Base-by-base conservation (phyloP, 2,888 invertebrate species). In the Drosophila borealis region DNA sequence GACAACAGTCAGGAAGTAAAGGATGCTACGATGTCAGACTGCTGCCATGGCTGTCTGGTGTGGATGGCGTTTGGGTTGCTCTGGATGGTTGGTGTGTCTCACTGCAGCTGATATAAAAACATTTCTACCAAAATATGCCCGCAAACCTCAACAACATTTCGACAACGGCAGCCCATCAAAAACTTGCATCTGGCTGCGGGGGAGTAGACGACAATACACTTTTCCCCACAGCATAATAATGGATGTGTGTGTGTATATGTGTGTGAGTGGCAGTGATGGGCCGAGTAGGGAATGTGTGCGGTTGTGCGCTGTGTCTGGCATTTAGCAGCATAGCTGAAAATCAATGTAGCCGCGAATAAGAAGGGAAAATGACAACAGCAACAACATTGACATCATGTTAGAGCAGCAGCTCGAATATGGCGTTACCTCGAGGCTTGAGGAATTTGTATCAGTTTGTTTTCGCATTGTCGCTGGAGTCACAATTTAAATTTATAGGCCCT, bases 91-190 rank as follows among this genome's bases (percentile, higher is more conserved):
- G 33, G 25, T 39, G 54, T 19, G 17, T 37, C 34, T 34, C 14
- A 2, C 36, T 57, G 37, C 56, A 61, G 34, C 44, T 66, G 55
- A 69, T 65, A 73, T 67, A 75, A 70, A 78, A 87, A 81, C 77
- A 81, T 72, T 84, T 81, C 70, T 77, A 61, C 50, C 72, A 72
- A 89, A 87, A 84, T 84, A 69, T 89, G 85, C 75, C 89, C 82
- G 85, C 81, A 89, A 78, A 88, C 88, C 89, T 79, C 89, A 84
- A 89, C 82, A 81, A 82, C 55, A 87, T 81, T 84, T 81, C 71
- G 79, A 67, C 74, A 72, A 51, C 66, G 66, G 51, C 67, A 71
- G 63, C 62, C 34, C 48, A 33, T 19, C 21, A 25, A 39, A 49
- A 34, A 13, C 9, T 19, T 56, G 37, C 46, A n/a, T 55, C n/a